Evolutionary conservation across 2,797 vertebrate species (phyloP).

Genomic region (Malurus splendens): DNA sequence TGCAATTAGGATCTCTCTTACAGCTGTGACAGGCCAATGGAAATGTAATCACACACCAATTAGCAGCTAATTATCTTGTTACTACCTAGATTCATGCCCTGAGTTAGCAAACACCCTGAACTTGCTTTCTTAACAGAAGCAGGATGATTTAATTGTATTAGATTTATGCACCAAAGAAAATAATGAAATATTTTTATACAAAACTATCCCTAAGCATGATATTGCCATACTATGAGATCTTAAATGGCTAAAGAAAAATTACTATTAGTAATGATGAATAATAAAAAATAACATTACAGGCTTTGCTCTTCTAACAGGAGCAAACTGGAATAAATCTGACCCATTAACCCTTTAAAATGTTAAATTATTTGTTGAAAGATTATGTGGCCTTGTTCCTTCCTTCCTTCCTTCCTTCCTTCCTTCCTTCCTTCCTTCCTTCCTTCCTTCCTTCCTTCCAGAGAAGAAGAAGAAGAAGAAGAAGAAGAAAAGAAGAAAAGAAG

Average conservation of each 20-base stretch:
- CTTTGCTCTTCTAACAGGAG: not conserved
- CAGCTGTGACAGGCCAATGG: constrained; percentile 55
- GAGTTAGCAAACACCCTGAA: constrained; percentile 24
- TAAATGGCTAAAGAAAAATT: not conserved
- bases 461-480: not conserved
- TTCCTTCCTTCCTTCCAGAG: not conserved
- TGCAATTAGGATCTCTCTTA: constrained; percentile 46
- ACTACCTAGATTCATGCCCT: constrained; percentile 30
- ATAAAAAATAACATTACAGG: not conserved
- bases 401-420: not conserved
- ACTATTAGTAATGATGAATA: not conserved
- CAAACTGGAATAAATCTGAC: not conserved
- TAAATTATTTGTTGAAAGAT: not conserved
- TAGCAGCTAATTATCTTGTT: constrained; percentile 63
- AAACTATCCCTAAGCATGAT: not conserved
- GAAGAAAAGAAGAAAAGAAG: too few species aligned
- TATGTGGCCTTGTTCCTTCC: not conserved
- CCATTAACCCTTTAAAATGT: not conserved
- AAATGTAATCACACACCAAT: constrained; percentile 69
- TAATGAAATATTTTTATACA: not conserved
- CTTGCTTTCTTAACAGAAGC: constrained; percentile 9
- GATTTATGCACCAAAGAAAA: constrained; percentile 28
- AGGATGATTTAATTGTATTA: constrained; percentile 46
- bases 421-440: not conserved
- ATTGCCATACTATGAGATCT: not conserved